Conservation (phyloP, 2,797 vertebrate species). For the Triplophysa yarkandensis region DNA sequence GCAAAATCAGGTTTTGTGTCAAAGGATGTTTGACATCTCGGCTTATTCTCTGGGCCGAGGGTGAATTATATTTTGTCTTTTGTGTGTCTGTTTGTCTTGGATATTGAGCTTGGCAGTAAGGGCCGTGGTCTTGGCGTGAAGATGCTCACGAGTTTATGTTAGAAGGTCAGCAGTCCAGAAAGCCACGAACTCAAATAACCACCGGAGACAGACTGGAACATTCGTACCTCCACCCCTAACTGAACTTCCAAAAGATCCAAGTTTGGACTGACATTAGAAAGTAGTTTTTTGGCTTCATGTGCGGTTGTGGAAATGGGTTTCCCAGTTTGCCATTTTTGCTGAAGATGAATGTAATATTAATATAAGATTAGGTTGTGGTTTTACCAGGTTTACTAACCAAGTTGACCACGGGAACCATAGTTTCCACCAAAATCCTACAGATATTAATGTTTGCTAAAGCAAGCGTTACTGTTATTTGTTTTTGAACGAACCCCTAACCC, state of each 20-base stretch:
- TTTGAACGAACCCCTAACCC: slow-evolving; percentile 2
- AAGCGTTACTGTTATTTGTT: not conserved
- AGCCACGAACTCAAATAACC: slow-evolving; percentile 40
- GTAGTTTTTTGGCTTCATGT: not conserved
- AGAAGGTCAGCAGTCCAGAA: slow-evolving; percentile 32
- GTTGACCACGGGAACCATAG: not conserved
- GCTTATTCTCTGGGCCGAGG: slow-evolving; percentile 18
- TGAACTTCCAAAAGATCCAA: slow-evolving; percentile 6
- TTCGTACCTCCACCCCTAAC: slow-evolving; percentile 20
- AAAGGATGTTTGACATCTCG: slow-evolving; percentile 21
- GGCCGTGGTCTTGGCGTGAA: slow-evolving; percentile 21
- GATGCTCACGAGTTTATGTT: slow-evolving; percentile 43
- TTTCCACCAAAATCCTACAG: not conserved
- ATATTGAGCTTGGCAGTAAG: slow-evolving; percentile 39
- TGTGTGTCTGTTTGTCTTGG: slow-evolving; percentile 10
- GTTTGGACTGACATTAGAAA: not conserved
- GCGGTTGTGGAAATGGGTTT: not conserved
- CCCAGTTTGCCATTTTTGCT: not conserved
- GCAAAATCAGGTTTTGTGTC: not conserved
- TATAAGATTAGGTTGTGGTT: not conserved
- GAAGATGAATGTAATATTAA: not conserved
- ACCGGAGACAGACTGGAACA: slow-evolving; percentile 27
- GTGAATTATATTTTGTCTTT: slow-evolving; percentile 16
- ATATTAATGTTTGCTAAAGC: not conserved
- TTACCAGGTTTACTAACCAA: not conserved